Conservation (phyloP, 2,888 invertebrate genomes). For the Chirona hameri region DNA sequence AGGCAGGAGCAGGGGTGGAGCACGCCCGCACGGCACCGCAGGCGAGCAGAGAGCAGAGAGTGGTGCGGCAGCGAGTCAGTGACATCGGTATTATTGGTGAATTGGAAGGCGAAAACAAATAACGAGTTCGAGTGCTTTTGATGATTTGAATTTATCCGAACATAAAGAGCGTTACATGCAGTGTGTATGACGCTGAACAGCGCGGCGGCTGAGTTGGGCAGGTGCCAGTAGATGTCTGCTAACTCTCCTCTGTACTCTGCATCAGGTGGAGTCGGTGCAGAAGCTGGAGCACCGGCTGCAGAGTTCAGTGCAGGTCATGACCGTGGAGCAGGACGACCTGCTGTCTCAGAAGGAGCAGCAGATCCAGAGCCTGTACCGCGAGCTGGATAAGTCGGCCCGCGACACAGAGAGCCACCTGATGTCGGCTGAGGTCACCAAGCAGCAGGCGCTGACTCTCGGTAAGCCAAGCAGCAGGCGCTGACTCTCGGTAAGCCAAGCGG, state of each 20-base stretch:
- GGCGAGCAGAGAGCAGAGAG: too few species aligned
- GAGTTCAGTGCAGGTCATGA: not conserved
- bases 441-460: conserved; percentile 75
- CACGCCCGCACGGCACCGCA: too few species aligned
- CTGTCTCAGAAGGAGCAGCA: conserved; percentile 49
- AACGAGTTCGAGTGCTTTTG: too few species aligned
- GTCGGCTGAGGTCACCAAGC: conserved; percentile 90
- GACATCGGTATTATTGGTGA: too few species aligned
- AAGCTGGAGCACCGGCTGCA: conserved; percentile 5
- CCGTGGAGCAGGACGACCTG: conserved; percentile 48
- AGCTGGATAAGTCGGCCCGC: conserved; percentile 40
- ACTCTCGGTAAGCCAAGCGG: conserved; percentile 62
- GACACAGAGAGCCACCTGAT: conserved; percentile 53
- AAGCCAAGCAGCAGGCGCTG: not conserved
- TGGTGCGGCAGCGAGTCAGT: too few species aligned
- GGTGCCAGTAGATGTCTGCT: too few species aligned
- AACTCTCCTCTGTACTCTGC: not conserved
- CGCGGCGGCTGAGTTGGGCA: too few species aligned
- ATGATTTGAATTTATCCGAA: too few species aligned
- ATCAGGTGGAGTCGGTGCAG: not conserved
- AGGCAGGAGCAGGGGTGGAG: too few species aligned
- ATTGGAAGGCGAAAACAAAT: too few species aligned
- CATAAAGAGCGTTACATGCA: too few species aligned
- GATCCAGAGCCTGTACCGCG: conserved; percentile 46
- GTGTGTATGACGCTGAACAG: too few species aligned